These are phyloP conservation scores for Tenodera sinensis DNA, from an alignment of 2,888 invertebrate species.

Conservation along the genomic window DNA sequence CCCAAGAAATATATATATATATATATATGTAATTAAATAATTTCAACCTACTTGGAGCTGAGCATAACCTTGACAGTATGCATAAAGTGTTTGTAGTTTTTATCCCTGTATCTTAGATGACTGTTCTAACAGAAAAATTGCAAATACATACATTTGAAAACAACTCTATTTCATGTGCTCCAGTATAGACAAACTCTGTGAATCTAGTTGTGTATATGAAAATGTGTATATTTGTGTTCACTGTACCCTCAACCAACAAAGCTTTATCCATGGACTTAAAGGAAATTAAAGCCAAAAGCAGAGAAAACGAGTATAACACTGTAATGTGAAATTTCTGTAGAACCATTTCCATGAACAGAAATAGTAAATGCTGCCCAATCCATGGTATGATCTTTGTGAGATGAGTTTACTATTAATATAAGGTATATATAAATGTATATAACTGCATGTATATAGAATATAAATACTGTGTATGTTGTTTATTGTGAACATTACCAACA, in stretches of 20 bases:
- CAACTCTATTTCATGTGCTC: not conserved
- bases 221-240: not conserved
- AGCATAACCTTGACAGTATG: not conserved
- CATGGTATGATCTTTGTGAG: not conserved
- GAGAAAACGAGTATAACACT: not conserved
- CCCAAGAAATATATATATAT: not conserved
- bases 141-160: not conserved
- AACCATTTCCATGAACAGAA: not conserved
- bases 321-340: not conserved
- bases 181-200: not conserved
- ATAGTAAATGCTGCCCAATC: not conserved
- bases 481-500: not conserved
- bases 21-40: too few relatives aligned
- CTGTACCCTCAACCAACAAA: not conserved
- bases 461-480: not conserved
- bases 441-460: not conserved
- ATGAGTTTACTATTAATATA: not conserved
- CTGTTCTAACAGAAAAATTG: not conserved
- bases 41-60: not conserved
- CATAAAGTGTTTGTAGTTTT: not conserved
- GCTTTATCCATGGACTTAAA: not conserved
- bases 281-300: not conserved
- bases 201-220: not conserved
- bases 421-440: not conserved
- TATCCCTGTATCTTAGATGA: not conserved